phyloP scores from a whole-genome alignment of 2,888 invertebrate species.

The Napeogenes inachia region DNA sequence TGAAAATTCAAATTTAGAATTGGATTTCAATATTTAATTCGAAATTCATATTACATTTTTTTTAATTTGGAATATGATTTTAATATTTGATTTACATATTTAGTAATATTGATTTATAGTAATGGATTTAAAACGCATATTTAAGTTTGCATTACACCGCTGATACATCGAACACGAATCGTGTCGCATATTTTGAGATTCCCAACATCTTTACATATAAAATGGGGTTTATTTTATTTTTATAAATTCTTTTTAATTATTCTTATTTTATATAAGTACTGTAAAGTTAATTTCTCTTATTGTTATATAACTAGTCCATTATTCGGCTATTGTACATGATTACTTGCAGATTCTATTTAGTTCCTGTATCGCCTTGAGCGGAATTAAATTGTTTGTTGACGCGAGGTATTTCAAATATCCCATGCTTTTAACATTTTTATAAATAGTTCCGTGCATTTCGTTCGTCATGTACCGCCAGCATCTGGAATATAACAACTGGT shows the following conservation, averaged over 20 bases:
- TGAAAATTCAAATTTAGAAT: too few relatives aligned
- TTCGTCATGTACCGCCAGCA: not conserved
- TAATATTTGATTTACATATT: too few relatives aligned
- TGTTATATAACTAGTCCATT: constrained; percentile 51
- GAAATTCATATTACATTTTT: too few relatives aligned
- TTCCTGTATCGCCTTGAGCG: constrained; percentile 29
- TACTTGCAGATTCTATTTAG: constrained; percentile 66
- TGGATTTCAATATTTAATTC: too few relatives aligned
- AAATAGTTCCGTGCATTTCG: not conserved
- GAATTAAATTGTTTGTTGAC: constrained; percentile 33
- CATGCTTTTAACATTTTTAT: constrained; percentile 7
- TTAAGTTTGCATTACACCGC: too few relatives aligned
- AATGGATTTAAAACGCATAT: too few relatives aligned
- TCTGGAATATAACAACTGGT: not conserved
- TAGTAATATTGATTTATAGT: too few relatives aligned
- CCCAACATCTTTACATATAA: too few relatives aligned
- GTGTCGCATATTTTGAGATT: too few relatives aligned
- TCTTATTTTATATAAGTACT: not conserved
- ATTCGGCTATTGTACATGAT: constrained; percentile 57
- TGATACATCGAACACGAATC: too few relatives aligned
- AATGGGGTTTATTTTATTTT: too few relatives aligned
- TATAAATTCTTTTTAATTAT: not conserved
- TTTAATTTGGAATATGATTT: too few relatives aligned
- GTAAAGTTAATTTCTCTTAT: constrained; percentile 45
- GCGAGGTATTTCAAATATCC: constrained; percentile 20